Conservation (phyloP, 1,140 invertebrate genomes). For the Drosophila cardini region DNA sequence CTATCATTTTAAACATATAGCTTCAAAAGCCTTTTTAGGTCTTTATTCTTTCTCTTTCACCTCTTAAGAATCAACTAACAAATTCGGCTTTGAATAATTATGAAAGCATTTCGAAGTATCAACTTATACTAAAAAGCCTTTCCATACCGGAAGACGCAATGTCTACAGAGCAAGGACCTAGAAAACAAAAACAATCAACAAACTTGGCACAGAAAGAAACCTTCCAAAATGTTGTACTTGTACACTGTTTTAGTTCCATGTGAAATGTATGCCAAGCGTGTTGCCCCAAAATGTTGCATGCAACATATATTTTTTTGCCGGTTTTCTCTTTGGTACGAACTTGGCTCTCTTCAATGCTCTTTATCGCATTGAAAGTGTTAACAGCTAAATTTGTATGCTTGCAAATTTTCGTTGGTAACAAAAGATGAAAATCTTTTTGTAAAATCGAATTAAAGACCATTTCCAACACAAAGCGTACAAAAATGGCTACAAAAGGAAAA, state of each 20-base stretch:
- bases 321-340: slow-evolving; percentile 33
- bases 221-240: background rate
- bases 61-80: too few relatives aligned
- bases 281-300: slow-evolving; percentile 37
- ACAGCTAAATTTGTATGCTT: background rate
- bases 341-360: slow-evolving; percentile 11
- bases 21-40: too few relatives aligned
- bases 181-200: background rate
- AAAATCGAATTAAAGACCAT: slow-evolving; percentile 11
- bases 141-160: background rate
- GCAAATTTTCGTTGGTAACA: background rate
- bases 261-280: slow-evolving; percentile 11
- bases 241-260: background rate
- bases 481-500: background rate
- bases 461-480: background rate
- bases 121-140: too few relatives aligned
- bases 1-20: too few relatives aligned
- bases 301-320: slow-evolving; percentile 33
- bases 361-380: background rate
- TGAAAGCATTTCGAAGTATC: too few relatives aligned
- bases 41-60: too few relatives aligned
- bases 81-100: too few relatives aligned
- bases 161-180: background rate
- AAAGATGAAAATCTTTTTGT: slow-evolving; percentile 16
- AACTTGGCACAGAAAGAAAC: background rate